phyloP scores from a whole-genome alignment of 1,140 invertebrate species.

The Procambarus virginalis region DNA sequence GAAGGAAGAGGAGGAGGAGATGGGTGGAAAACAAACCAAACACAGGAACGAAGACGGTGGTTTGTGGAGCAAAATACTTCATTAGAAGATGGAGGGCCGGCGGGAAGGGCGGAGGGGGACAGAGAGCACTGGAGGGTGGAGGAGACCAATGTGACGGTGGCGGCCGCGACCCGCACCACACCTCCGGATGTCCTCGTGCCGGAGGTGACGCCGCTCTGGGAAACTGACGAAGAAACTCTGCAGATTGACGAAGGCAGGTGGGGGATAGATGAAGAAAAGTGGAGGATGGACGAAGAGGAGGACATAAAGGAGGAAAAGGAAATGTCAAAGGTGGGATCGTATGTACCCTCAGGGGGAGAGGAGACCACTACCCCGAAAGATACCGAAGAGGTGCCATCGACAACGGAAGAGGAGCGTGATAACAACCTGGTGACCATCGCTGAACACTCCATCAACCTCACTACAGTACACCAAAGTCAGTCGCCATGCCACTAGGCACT shows the following conservation, averaged over 20 bases:
- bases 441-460: conserved; percentile 34
- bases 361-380: neutral
- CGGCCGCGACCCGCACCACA: neutral
- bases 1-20: neutral
- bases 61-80: neutral
- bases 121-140: neutral
- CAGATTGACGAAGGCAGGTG: neutral
- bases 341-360: neutral
- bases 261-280: neutral
- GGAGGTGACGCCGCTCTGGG: neutral
- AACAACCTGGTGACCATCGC: conserved; percentile 4
- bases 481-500: neutral
- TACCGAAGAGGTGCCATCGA: neutral
- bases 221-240: neutral
- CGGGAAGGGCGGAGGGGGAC: neutral
- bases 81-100: conserved; percentile 6
- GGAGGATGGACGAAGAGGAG: conserved; percentile 7
- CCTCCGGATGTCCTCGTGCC: neutral
- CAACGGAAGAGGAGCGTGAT: neutral
- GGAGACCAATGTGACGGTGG: neutral
- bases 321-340: neutral
- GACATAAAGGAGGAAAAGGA: conserved; percentile 22
- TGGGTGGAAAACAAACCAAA: neutral
- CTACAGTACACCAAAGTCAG: conserved; percentile 31
- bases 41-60: neutral